Conservation (phyloP, 2,113 vertebrate genomes). For the Entosphenus tridentatus region DNA sequence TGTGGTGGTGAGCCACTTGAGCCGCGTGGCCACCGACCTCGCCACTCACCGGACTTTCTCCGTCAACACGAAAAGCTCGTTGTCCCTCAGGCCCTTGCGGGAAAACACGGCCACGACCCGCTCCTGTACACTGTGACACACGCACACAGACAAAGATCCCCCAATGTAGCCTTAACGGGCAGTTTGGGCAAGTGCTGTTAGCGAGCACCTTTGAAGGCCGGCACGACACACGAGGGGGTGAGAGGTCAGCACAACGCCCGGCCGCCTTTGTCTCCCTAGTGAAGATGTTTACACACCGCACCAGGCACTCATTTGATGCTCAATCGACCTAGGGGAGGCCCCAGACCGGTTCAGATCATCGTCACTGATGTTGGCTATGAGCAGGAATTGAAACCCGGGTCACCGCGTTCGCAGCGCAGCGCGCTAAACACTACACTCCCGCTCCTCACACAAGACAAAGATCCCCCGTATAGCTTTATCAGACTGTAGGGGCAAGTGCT, state of each 20-base stretch:
- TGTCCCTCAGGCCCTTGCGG: conserved; percentile 62
- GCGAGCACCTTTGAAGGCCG: not conserved
- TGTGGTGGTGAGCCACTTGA: too few species aligned
- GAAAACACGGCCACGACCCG: conserved; percentile 82
- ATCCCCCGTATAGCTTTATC: too few species aligned
- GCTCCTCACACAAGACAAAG: too few species aligned
- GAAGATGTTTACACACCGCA: not conserved
- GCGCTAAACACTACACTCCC: too few species aligned
- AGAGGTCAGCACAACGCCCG: too few species aligned
- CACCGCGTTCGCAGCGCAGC: too few species aligned
- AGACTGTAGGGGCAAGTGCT: too few species aligned
- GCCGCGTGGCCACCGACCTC: too few species aligned
- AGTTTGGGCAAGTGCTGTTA: not conserved
- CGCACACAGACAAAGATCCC: not conserved
- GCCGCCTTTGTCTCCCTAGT: not conserved
- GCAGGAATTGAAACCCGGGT: too few species aligned
- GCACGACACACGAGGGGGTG: not conserved
- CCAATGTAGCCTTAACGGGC: not conserved
- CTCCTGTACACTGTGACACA: conserved; percentile 52
- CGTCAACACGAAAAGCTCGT: conserved; percentile 75
- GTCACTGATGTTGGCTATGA: too few species aligned
- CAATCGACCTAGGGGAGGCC: not conserved
- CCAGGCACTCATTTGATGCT: not conserved
- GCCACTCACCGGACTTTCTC: conserved; percentile 60
- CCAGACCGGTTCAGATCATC: too few species aligned